These are phyloP conservation scores for Uria aalge DNA, from an alignment of 2,113 vertebrate genomes.

Conservation along the genomic window DNA sequence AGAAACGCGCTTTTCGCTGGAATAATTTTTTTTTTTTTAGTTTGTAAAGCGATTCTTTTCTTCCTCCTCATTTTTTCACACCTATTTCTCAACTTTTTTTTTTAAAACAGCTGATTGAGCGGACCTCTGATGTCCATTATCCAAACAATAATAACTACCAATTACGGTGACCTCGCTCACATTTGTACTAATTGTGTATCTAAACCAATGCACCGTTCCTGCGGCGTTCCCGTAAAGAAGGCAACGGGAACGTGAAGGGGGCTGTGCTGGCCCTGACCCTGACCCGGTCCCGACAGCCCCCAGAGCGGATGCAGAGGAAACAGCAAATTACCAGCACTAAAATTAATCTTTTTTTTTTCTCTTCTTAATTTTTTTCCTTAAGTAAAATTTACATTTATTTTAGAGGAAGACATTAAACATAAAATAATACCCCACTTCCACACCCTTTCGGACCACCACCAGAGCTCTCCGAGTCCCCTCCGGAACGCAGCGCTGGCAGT, in stretches of 20 bases:
- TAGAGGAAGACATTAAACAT: neutral
- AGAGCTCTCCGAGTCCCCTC: neutral
- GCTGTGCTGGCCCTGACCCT: neutral
- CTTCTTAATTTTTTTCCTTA: neutral
- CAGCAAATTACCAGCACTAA: neutral
- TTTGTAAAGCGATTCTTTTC: neutral
- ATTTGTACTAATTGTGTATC: no score
- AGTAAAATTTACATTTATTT: neutral
- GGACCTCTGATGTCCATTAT: neutral
- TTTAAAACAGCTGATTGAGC: neutral
- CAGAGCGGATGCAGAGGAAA: neutral
- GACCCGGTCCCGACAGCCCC: neutral
- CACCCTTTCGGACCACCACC: neutral
- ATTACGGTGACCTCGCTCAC: neutral
- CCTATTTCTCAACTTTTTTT: neutral
- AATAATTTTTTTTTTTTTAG: neutral
- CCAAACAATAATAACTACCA: neutral
- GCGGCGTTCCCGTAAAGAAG: neutral
- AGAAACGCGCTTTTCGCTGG: neutral
- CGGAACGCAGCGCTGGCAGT: neutral
- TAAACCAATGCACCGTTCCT: neutral
- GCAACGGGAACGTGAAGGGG: rapidly evolving
- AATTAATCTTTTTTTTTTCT: neutral
- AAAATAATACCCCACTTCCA: neutral
- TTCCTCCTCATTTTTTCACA: neutral